Evolutionary conservation across 1,140 invertebrate genomes (phyloP), one percentile per base, ranked within the genome.

Genomic region (Zaprionus gabonicus): DNA sequence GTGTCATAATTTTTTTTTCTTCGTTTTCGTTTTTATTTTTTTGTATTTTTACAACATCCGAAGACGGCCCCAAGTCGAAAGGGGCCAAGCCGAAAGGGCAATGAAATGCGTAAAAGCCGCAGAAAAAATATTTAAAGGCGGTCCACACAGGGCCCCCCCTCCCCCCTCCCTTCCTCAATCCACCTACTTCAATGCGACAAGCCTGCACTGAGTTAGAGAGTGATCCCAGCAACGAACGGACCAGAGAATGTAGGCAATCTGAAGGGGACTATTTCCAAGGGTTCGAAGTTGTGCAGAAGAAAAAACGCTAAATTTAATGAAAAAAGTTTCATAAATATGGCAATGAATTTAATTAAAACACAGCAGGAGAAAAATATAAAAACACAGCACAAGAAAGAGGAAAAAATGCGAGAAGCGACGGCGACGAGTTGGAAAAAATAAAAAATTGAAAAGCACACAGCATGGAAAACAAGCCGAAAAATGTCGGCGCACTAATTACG

Each of bases 311-410:
- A 90, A 90, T 90, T 90, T 90, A 90, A 90, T 90, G 85, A 90
- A 90, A 90, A 90, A 90, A 90, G 85, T 90, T 90, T 90, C 81
- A 90, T 90, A 90, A 88, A 90, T 90, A 90, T 90, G 81, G 85
- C 85, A 90, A 90, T 90, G 85, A 90, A 90, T 90, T 90, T 90
- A 90, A 90, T 90, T 90, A 90, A 86, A 82, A 76, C 78, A 74
- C 76, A 82, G 46, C 80, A 81, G 51, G 74, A 66, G 34, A 17
- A 58, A 25, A 75, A 57, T n/a, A 53, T 44, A 69, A n/a, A 13
- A 68, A 20, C 34, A 36, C 28, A 72, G 20, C 9, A 73, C 34
- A 65, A 51, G 67, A 31, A 73, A 58, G 56, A 62, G 41, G 13
- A 28, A 51, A 51, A 72, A 64, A 73, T 28, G 57, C 55, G 68